Evolutionary conservation across 2,113 vertebrate species (phyloP), one percentile per base, ranked within the genome.

Genomic region (Chroicocephalus ridibundus): DNA sequence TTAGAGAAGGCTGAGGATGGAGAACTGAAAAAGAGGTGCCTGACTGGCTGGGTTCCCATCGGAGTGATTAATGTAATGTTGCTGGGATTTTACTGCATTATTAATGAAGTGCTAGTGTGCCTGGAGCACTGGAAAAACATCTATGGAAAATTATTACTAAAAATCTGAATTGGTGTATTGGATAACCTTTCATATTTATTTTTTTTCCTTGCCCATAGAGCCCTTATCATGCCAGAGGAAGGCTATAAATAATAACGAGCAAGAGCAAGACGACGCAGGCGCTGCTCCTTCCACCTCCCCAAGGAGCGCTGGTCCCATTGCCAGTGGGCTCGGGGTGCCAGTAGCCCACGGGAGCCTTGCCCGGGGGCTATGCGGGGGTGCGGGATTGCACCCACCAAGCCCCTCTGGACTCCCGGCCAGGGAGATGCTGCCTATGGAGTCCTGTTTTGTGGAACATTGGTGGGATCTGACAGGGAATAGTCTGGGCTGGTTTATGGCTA

Each of bases 61-160:
- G 15, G 84, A 79, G 89, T 95, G 93, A 96, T 96, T 95, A 94
- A 97, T 95, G 96, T 95, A 82, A 96, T 87, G 91, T 91, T 96
- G 61, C 96, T 85, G 83, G 91, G 91, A 95, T 97, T 97, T 96
- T 96, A 96, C 95, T 89, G 93, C 93, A 93, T 93, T 96, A 96
- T 97, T 97, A 95, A 97, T 93, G 96, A 96, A 89, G 93, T 97
- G 88, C 76, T 91, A 94, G 74, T 86, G 77, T 82, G 93, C 93
- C 83, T 95, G 77, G 86, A 94, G 94, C 91, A 88, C 93, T 96
- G 74, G 88, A 96, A 96, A 96, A 97, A 94, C 93, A 93, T 89
- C 61, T 77, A 79, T 5, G 83, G 94, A 92, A 95, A 96, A 97
- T 76, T 91, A 97, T 96, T 91, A 29, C 84, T 80, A 60, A 96